Conservation (phyloP, 1,140 invertebrate genomes). For the Drosophila nikananu region DNA sequence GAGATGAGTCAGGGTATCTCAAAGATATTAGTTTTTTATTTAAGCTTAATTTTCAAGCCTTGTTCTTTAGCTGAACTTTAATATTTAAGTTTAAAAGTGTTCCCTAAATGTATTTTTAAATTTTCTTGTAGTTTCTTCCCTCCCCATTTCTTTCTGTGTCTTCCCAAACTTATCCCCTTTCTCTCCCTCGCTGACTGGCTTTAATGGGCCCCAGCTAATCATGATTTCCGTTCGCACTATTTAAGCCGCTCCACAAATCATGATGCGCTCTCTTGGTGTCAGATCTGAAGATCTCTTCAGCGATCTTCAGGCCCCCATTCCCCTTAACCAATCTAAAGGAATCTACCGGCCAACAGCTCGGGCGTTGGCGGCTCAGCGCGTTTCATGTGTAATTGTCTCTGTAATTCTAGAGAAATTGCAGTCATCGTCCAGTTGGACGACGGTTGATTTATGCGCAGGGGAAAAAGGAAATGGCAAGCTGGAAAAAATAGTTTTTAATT, state of each 20-base stretch:
- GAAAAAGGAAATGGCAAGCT: constrained; percentile 61
- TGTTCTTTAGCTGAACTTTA: background rate
- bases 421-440: constrained; percentile 19
- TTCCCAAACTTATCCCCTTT: background rate
- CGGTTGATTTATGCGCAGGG: constrained; percentile 75
- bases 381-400: constrained; percentile 73
- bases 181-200: constrained; percentile 16
- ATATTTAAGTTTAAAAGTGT: no score
- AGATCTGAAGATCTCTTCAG: constrained; percentile 46
- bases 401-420: constrained; percentile 80
- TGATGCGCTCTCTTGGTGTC: constrained; percentile 52
- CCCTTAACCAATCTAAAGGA: constrained; percentile 16
- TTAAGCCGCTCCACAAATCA: constrained; percentile 55
- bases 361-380: constrained; percentile 53
- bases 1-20: background rate
- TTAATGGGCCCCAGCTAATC: constrained; percentile 74
- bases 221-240: constrained; percentile 80
- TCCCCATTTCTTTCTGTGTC: constrained; percentile 5
- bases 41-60: no score
- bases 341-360: constrained; percentile 21
- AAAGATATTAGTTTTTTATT: background rate
- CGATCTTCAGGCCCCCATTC: constrained; percentile 10
- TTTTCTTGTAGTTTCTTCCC: background rate
- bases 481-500: constrained; percentile 70
- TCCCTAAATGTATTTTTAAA: background rate